Percentiles rank a stretch among this genome's conserved stretches.
phyloP scores from a whole-genome alignment of 2,888 invertebrate species.

The Pegoplata infirma region DNA sequence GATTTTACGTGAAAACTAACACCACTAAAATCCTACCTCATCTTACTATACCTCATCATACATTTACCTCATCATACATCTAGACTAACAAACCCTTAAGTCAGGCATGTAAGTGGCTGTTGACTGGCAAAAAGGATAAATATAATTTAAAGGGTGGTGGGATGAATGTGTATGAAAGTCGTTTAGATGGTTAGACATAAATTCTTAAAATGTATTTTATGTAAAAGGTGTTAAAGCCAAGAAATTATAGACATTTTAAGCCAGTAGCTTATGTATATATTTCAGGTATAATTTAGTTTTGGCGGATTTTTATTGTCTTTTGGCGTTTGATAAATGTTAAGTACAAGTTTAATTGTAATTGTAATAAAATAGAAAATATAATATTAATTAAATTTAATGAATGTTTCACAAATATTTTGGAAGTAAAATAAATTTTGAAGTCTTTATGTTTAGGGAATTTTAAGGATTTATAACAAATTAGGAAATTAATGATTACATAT shows the following conservation, averaged over 20 bases:
- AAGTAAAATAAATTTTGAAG: too few species aligned
- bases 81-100: too few species aligned
- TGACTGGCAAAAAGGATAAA: conserved; percentile 14
- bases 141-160: not conserved
- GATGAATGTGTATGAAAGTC: too few species aligned
- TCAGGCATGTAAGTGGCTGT: conserved; percentile 44
- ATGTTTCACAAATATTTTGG: too few species aligned
- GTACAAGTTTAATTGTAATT: conserved; percentile 1
- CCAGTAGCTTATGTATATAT: conserved; percentile 16
- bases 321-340: conserved; percentile 22
- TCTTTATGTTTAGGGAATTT: too few species aligned
- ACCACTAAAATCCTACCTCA: too few species aligned
- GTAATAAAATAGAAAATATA: not conserved
- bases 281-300: conserved; percentile 2
- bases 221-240: conserved; percentile 37
- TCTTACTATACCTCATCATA: too few species aligned
- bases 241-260: conserved; percentile 19
- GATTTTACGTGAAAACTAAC: too few species aligned
- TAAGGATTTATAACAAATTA: too few species aligned
- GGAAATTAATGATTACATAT: too few species aligned
- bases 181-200: not conserved
- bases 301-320: not conserved
- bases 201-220: conserved; percentile 16
- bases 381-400: too few species aligned
- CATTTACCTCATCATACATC: too few species aligned